Evolutionary conservation across 2,113 vertebrate species (phyloP).

Genomic region (Hyaena hyaena): DNA sequence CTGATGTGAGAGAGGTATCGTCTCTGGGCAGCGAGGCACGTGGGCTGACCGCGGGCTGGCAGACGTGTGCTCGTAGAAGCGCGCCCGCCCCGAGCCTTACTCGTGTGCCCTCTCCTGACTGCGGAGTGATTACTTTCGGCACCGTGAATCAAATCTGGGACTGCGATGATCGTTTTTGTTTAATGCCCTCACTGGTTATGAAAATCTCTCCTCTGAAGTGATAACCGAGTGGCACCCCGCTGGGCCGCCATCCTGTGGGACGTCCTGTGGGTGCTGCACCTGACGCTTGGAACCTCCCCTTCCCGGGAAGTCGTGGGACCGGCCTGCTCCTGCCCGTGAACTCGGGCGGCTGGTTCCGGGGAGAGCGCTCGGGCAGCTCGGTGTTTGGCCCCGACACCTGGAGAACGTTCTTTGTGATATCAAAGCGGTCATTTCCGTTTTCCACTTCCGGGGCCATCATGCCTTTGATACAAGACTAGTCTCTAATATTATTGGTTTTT

Average conservation of each 20-base stretch:
- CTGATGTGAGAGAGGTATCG: conserved; percentile 47
- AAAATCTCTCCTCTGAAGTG: not conserved
- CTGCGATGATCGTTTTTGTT: not conserved
- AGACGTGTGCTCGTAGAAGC: not conserved
- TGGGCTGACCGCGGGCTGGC: conserved; percentile 47
- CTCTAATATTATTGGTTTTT: not conserved
- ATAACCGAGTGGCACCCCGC: not conserved
- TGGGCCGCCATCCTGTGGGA: rapidly evolving
- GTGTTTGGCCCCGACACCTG: not conserved
- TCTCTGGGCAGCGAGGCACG: conserved; percentile 18
- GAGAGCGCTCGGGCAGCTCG: rapidly evolving
- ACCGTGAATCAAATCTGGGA: not conserved
- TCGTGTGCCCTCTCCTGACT: not conserved
- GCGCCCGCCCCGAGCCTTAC: conserved; percentile 16
- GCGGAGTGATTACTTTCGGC: not conserved
- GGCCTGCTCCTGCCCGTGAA: rapidly evolving
- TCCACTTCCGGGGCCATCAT: not conserved
- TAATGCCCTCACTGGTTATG: not conserved
- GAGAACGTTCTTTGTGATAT: not conserved
- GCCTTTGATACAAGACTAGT: rapidly evolving
- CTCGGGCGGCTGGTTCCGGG: rapidly evolving
- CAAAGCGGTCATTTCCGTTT: not conserved
- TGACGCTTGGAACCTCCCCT: rapidly evolving
- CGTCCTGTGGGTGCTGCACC: rapidly evolving
- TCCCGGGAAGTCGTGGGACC: rapidly evolving